These are phyloP conservation scores for Onychomys leucogaster DNA, from an alignment of 2,797 vertebrate genomes.

Conservation along the genomic window DNA sequence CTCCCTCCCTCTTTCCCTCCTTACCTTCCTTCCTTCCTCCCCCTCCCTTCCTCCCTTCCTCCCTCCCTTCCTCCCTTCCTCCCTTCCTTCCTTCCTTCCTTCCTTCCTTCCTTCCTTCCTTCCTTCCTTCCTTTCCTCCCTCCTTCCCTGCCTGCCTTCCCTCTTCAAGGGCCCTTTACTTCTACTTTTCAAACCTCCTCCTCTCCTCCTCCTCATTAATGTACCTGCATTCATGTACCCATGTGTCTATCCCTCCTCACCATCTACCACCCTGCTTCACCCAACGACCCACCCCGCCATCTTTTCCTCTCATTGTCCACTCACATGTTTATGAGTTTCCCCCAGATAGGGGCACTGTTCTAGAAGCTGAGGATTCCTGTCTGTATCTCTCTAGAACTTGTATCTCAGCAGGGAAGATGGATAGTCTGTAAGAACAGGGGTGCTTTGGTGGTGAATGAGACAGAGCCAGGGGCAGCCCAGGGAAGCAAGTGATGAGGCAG, in stretches of 20 bases:
- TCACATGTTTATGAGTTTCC: neutral
- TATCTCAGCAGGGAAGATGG: neutral
- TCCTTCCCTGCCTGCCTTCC: neutral
- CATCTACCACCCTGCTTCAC: neutral
- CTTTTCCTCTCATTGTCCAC: no score
- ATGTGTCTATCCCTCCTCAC: neutral
- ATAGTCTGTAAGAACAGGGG: neutral
- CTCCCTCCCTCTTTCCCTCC: no score
- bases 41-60: no score
- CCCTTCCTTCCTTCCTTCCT: no score
- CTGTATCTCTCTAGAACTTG: neutral
- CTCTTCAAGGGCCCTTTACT: neutral
- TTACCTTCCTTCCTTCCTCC: no score
- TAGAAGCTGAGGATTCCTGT: neutral
- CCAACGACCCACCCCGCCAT: neutral
- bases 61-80: no score
- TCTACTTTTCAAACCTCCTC: neutral
- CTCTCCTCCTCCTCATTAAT: neutral
- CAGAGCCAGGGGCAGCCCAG: neutral
- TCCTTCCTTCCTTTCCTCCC: no score
- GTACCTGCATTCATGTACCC: neutral
- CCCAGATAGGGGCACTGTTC: neutral
- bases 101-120: no score
- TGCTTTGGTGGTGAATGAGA: neutral
- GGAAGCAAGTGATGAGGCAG: neutral